Base-by-base conservation (phyloP, 2,888 invertebrate species). In the Trichogramma evanescens region DNA sequence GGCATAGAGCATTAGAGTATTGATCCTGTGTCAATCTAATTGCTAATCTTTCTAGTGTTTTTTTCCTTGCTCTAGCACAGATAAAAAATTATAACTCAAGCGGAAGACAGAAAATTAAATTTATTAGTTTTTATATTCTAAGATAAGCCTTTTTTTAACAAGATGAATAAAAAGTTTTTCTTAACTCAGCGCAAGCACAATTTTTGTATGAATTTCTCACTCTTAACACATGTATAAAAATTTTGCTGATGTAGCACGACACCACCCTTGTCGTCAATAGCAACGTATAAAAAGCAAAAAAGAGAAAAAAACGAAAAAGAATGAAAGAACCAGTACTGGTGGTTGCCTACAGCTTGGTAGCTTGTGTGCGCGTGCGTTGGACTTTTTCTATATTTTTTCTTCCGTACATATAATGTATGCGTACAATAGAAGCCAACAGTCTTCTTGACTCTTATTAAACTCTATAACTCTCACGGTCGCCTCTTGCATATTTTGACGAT, bases 361-460 rank as follows among this genome's bases (percentile, higher is more conserved):
- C 26, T 26, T 26, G 26, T 26, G 26, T 26, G 26, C 2, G 26
- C 26, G 26, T 26, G 26, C 3, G 26, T 26, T 26, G 26, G 26
- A 26, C 26, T 26, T 26, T 26, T 26, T 26, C 26, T 26, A 26
- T 26, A 26, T 26, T 26, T 26, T 26, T 26, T 26, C 26, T 26
- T 26, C 26, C 26, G 26, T 26, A 26, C 26, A 26, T 26, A 26
- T 26, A 26, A 26, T 26, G 10, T 7, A 5, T 10, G 26, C 13
- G 13, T 49, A 49, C 13, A 10, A 6, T 6, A 5, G 49, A 7
- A 13, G 3, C n/a, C 49, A 7, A 13, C 7, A 49, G 26, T 46
- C 43, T 55, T 8, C 50, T 50, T 50, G 54, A 50, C 57, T 61
- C 56, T 61, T 61, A 61, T 61, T 61, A 61, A 61, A 61, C 57